Evolutionary conservation across 2,797 vertebrate species (phyloP), one percentile per base, ranked within the genome.

Genomic region (Tenualosa thibaudeaui): DNA sequence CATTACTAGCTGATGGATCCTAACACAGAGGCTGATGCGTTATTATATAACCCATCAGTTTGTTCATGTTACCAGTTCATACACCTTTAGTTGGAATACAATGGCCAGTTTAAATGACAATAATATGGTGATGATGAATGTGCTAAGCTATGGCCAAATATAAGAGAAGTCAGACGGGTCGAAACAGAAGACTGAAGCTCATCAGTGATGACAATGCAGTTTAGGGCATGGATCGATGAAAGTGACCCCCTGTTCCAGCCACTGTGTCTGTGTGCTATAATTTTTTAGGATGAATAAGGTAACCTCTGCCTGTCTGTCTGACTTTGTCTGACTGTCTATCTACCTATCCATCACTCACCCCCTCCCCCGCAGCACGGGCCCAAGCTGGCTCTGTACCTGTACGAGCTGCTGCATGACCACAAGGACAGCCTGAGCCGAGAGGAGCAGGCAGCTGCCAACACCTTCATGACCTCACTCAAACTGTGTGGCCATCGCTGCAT

Each of bases 321-420:
- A 13, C 51, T 13, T 13, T 51, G 8, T 51, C 50, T 15, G 12
- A 17, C 51, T 53, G 12, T 15, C 51, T 53, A 13, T 22, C 3
- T 56, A 5, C 4, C 54, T 22, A 19, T 56, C 54, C 15, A 19
- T 56, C 54, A 19, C 54, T 1, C 4, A 51, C 50, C 50, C 50
- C 7, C 54, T 22, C 54, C 54, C 54, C 85, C 51, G 12, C 90
- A 99, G 98, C 98, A 99, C 46, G 98, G 98, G 46, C 96, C 97
- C 62, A 99, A 99, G 91, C 90, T 99, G 92, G 96, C 95, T 3
- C 93, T 99, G 1, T 99, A 98, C 90, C 95, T 99, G 82, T 97
- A 97, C 43, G 98, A 99, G 88, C 92, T 99, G 94, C 93, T 98
- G 83, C 96, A 97, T 22, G 95, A 96, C 89, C 97, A 99, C 93